Conservation (phyloP, 2,113 vertebrate genomes). For the Hipposideros armiger region DNA sequence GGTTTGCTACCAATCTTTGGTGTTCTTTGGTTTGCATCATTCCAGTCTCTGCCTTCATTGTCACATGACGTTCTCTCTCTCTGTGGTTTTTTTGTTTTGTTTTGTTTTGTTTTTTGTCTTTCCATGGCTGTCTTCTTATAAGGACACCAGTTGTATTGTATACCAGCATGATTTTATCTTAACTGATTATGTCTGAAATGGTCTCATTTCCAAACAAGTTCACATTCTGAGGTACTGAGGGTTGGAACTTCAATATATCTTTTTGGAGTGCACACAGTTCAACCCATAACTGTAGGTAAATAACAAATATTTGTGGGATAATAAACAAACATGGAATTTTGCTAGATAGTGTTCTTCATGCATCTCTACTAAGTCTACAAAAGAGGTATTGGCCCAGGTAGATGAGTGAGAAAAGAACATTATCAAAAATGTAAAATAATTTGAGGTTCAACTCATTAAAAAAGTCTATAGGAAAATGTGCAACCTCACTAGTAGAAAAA, state of each 20-base stretch:
- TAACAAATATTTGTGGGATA: slow-evolving; percentile 12
- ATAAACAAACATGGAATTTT: not conserved
- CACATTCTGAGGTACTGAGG: not conserved
- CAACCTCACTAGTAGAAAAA: not conserved
- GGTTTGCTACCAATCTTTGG: not conserved
- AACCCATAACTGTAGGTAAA: not conserved
- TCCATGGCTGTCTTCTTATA: not conserved
- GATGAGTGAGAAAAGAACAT: not conserved
- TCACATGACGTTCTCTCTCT: not conserved
- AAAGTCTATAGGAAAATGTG: not conserved
- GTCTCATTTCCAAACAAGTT: not conserved
- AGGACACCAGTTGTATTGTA: not conserved
- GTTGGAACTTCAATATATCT: not conserved
- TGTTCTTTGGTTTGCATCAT: not conserved
- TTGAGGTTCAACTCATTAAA: not conserved
- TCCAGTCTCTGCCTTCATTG: not conserved
- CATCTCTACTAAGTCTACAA: not conserved
- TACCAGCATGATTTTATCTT: not conserved
- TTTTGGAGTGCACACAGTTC: not conserved
- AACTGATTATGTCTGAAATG: not conserved
- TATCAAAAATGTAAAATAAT: not conserved
- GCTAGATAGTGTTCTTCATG: not conserved
- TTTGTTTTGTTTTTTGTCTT: not conserved
- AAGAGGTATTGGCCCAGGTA: not conserved
- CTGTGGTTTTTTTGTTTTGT: not conserved